Conservation (phyloP, 1,140 invertebrate genomes). For the Zophobas morio region DNA sequence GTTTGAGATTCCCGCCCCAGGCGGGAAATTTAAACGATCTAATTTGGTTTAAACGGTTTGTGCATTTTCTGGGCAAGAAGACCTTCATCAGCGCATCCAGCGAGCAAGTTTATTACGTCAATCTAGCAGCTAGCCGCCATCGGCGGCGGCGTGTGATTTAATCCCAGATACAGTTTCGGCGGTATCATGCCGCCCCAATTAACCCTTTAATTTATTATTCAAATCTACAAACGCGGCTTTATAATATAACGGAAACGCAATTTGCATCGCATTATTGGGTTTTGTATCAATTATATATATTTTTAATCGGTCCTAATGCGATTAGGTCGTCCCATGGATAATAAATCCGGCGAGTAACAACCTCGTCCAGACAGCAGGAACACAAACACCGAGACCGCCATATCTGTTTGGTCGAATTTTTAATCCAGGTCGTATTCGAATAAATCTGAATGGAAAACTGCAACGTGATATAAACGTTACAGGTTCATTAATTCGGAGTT, state of each 20-base stretch:
- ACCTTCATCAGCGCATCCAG: too few relatives aligned
- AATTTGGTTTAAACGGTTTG: too few relatives aligned
- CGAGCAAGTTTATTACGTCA: not conserved
- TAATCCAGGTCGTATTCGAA: constrained; percentile 37
- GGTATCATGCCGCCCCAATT: constrained; percentile 42
- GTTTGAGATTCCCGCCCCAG: too few relatives aligned
- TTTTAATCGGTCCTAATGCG: constrained; percentile 45
- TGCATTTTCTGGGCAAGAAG: too few relatives aligned
- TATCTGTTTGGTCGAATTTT: constrained; percentile 22
- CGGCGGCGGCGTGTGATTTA: constrained; percentile 29
- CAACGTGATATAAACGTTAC: constrained; percentile 38
- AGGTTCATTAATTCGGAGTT: constrained; percentile 40
- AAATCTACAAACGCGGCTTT: constrained; percentile 45
- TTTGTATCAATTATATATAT: constrained; percentile 47
- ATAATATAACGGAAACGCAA: constrained; percentile 44
- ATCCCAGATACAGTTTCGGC: constrained; percentile 38
- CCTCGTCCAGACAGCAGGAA: constrained; percentile 3
- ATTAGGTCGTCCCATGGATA: constrained; percentile 21
- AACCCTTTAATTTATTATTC: constrained; percentile 49
- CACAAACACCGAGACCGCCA: constrained; percentile 26
- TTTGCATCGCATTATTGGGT: constrained; percentile 47
- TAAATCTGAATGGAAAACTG: constrained; percentile 39
- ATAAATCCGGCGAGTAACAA: constrained; percentile 27
- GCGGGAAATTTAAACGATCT: too few relatives aligned
- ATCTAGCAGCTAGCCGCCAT: constrained; percentile 21